phyloP scores from a whole-genome alignment of 2,797 vertebrate species.

The Ciconia nigra region DNA sequence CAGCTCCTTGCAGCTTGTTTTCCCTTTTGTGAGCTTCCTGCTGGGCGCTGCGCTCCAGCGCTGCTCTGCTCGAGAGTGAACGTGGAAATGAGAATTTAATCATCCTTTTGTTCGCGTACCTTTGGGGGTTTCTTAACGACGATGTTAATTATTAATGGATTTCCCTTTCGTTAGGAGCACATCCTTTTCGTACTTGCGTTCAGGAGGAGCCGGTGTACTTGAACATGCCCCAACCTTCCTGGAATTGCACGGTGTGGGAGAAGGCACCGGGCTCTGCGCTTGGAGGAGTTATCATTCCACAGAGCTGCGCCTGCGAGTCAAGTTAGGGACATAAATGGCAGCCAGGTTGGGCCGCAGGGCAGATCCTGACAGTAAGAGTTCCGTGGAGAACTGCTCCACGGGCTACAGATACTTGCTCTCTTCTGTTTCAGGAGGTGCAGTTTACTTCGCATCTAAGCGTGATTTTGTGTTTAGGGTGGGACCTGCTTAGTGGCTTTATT shows the following conservation, averaged over 20 bases:
- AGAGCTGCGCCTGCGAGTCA: background rate
- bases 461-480: background rate
- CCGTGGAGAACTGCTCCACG: rapidly evolving
- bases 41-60: background rate
- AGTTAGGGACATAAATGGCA: rapidly evolving
- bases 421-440: background rate
- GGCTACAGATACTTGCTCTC: rapidly evolving
- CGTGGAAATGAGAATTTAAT: background rate
- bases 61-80: background rate
- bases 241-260: background rate
- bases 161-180: background rate
- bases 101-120: background rate
- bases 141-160: background rate
- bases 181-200: background rate
- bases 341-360: background rate
- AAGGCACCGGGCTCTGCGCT: background rate
- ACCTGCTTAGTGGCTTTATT: background rate
- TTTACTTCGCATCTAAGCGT: background rate
- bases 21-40: background rate
- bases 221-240: background rate
- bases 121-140: background rate
- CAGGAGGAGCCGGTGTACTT: background rate
- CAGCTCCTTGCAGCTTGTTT: background rate
- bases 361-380: background rate
- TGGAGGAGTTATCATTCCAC: background rate